A percentile compares a stretch with the other conserved stretches of the same genome.
phyloP scores from a whole-genome alignment of 2,888 invertebrate genomes.

The Ecliptopera silaceata region DNA sequence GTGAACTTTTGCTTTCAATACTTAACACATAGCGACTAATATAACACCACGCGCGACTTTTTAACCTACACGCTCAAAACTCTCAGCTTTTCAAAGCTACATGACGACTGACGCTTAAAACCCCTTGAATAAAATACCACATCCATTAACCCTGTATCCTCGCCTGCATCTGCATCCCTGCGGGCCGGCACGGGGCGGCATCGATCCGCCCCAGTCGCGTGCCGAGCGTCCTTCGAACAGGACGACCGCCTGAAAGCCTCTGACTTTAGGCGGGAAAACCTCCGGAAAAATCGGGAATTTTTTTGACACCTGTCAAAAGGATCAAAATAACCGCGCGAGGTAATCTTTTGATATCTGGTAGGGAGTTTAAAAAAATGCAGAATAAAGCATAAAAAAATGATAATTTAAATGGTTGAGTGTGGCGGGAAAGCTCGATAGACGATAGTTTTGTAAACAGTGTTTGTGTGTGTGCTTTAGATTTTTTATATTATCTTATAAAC shows the following conservation, averaged over 20 bases:
- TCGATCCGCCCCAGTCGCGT: conserved; percentile 76
- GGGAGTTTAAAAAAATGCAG: no score
- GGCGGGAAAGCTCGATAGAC: conserved; percentile 3
- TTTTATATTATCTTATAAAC: neutral
- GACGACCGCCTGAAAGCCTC: conserved; percentile 66
- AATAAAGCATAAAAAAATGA: no score
- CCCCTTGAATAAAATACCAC: conserved; percentile 26
- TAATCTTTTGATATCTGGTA: no score
- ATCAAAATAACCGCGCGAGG: neutral
- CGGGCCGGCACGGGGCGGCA: conserved; percentile 67
- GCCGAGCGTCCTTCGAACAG: conserved; percentile 56
- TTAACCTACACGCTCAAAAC: no score
- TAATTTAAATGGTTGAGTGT: no score
- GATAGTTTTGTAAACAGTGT: neutral
- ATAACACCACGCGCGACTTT: no score
- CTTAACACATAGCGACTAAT: no score
- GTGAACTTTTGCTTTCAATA: neutral
- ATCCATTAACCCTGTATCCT: conserved; percentile 37
- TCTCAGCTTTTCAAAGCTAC: neutral
- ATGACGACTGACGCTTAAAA: neutral
- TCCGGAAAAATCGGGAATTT: neutral
- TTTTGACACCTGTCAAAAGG: neutral
- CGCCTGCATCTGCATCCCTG: conserved; percentile 79
- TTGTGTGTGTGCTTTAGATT: neutral
- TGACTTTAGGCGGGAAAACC: conserved; percentile 74